Percentiles rank a stretch among this genome's conserved stretches.
Conservation (phyloP, 2,113 vertebrate genomes). For the Benitochromis conjunctus region DNA sequence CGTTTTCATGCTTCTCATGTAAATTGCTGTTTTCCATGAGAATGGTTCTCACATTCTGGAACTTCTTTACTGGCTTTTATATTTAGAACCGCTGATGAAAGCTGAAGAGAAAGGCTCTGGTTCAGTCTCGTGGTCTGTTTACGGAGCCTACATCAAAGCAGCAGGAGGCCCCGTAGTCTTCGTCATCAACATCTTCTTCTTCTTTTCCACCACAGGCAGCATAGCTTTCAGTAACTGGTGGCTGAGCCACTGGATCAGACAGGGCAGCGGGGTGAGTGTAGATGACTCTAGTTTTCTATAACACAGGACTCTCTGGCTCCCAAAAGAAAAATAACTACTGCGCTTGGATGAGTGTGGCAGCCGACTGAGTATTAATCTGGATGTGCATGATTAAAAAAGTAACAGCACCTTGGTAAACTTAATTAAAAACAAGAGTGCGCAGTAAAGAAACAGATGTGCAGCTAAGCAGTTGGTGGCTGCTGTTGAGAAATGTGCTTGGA, state of each 20-base stretch:
- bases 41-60: too few species aligned
- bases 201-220: conserved; percentile 75
- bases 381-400: conserved; percentile 62
- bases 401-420: conserved; percentile 56
- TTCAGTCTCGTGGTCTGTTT: conserved; percentile 72
- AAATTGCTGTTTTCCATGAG: neutral
- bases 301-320: neutral
- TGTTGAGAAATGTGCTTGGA: conserved; percentile 51
- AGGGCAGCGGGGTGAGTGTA: conserved; percentile 75
- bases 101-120: conserved; percentile 76
- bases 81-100: conserved; percentile 72
- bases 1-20: neutral
- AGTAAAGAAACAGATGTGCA: conserved; percentile 61
- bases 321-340: conserved; percentile 19
- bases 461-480: conserved; percentile 48
- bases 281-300: neutral
- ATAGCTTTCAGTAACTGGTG: conserved; percentile 81
- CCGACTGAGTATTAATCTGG: conserved; percentile 57
- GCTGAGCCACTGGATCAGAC: conserved; percentile 80
- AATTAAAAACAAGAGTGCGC: conserved; percentile 65
- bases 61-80: neutral
- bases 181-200: conserved; percentile 72
- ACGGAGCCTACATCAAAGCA: conserved; percentile 76
- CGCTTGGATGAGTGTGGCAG: conserved; percentile 38
- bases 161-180: conserved; percentile 74